Base-by-base conservation (phyloP, 2,888 invertebrate genomes). In the Carterocephalus palaemon region DNA sequence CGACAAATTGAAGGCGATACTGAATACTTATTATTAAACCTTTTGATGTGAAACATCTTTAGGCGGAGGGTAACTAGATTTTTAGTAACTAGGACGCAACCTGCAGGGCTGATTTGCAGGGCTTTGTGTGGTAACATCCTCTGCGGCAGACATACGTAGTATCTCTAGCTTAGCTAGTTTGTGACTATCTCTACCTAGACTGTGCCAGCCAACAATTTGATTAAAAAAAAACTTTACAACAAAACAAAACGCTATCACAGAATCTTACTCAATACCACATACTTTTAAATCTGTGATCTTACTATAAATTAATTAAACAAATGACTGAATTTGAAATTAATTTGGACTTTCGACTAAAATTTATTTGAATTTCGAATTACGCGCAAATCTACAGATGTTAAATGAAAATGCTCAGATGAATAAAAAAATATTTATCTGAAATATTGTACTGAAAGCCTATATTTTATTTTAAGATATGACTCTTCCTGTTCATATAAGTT, bases 401-500 rank as follows among this genome's bases (percentile, higher is more conserved):
- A n/a, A n/a, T n/a, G n/a, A n/a, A n/a, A n/a, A n/a, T n/a, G n/a
- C n/a, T n/a, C n/a, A n/a, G n/a, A n/a, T n/a, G n/a, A n/a, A n/a
- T n/a, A n/a, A 19, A 4, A 4, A 19, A 6, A 4, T 19, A 19
- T 4, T 4, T 19, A 19, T 6, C 5, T 19, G 6, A 19, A 19
- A 19, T 19, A 19, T 19, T 19, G n/a, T n/a, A n/a, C n/a, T n/a
- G n/a, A n/a, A n/a, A n/a, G n/a, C n/a, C n/a, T n/a, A n/a, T n/a
- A n/a, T n/a, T n/a, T n/a, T n/a, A n/a, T n/a, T n/a, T n/a, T n/a
- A n/a, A n/a, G 64, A 67, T 26, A 69, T 73, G 16, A 70, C 71
- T 53, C 65, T 83, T 22, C 57, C 60, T 16, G 68, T 70, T 2
- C 47, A 57, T 19, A 50, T 59, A 22, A 60, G 58, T 31, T 64